These are phyloP conservation scores for Anastrepha ludens DNA, from an alignment of 1,140 invertebrate genomes.

Conservation along the genomic window DNA sequence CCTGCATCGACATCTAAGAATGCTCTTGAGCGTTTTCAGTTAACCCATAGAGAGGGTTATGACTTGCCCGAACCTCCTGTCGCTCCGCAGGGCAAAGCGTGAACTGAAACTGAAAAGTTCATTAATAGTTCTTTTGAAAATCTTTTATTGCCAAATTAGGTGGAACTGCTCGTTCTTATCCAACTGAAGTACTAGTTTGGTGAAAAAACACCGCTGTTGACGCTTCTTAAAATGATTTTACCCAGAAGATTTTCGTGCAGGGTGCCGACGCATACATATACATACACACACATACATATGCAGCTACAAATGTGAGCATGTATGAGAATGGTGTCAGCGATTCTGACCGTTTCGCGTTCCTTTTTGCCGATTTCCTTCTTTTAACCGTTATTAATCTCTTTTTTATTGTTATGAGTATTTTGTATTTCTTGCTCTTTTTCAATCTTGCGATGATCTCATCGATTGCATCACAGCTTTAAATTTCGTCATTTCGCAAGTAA, in stretches of 20 bases:
- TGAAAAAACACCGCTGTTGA: too few species aligned
- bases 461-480: constrained; percentile 1
- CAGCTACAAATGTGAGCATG: background rate
- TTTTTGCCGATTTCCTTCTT: background rate
- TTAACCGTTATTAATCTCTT: background rate
- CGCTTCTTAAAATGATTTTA: too few species aligned
- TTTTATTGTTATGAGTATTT: background rate
- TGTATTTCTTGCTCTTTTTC: background rate
- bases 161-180: too few species aligned
- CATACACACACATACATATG: background rate
- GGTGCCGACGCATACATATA: background rate
- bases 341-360: background rate
- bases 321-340: background rate
- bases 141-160: too few species aligned
- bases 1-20: too few species aligned
- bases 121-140: too few species aligned
- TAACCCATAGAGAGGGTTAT: too few species aligned
- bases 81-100: too few species aligned
- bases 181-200: too few species aligned
- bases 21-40: too few species aligned
- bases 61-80: too few species aligned
- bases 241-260: background rate
- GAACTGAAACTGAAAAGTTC: too few species aligned
- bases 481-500: background rate
- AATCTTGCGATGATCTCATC: background rate